Evolutionary conservation across 2,797 vertebrate genomes (phyloP).

Genomic region (Pantherophis vulpinus): DNA sequence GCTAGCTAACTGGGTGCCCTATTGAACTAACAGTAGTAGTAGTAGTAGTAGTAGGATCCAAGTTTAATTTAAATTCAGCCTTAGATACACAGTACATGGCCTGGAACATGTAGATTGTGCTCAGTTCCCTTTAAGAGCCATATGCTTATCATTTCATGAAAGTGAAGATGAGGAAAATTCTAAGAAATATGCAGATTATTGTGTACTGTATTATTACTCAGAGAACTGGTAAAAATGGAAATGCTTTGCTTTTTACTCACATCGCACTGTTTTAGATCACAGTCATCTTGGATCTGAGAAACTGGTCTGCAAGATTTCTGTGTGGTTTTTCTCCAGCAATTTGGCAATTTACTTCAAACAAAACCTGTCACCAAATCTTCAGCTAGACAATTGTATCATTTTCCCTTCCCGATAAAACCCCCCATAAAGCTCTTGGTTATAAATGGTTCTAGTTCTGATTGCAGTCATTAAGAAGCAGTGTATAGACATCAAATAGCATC

Average conservation of each 20-base stretch:
- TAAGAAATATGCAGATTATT: background rate
- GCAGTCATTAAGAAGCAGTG: background rate
- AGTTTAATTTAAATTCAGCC: background rate
- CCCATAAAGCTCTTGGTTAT: background rate
- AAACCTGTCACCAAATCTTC: background rate
- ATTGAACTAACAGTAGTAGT: background rate
- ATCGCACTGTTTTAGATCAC: background rate
- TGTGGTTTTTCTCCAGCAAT: background rate
- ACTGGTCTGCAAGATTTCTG: background rate
- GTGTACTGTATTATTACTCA: background rate
- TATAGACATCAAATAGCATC: background rate
- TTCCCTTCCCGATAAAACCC: background rate
- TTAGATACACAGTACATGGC: background rate
- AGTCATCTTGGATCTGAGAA: background rate
- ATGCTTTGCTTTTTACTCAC: background rate
- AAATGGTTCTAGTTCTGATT: background rate
- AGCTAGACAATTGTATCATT: background rate
- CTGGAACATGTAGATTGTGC: background rate
- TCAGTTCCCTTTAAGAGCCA: background rate
- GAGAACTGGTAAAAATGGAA: background rate
- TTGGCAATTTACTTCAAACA: background rate
- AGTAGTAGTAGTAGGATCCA: background rate
- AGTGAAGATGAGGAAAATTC: background rate
- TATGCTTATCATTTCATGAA: background rate
- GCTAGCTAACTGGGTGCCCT: background rate